Evolutionary conservation across 2,888 invertebrate species (phyloP), one percentile per base, ranked within the genome.

Genomic region (Protodeltote pygarga): DNA sequence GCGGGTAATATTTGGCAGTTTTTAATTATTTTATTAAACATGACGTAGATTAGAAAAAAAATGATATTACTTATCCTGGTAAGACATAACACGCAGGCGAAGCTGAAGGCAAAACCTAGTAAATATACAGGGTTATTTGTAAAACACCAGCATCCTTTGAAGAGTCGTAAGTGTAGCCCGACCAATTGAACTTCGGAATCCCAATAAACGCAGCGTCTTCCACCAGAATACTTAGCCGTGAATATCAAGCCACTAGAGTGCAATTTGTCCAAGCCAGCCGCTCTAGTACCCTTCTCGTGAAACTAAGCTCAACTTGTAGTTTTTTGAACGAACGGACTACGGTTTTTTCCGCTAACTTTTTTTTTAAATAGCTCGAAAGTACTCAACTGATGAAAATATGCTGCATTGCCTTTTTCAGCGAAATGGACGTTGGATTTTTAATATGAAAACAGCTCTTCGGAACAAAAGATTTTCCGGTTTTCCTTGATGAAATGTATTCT

Each of bases 261-360:
- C 83, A 88, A 86, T 88, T 86, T 83, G 85, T 85, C 84, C 82
- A 65, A 77, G 79, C 78, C 61, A 75, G 77, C 80, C 72, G 69
- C 73, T 63, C 64, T 65, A 86, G 85, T 66, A 71, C 78, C 65
- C 87, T 84, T 73, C 52, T 54, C 70, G 77, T 72, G 75, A 79
- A 78, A 82, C 81, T 81, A 82, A 83, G 81, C 84, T 81, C 70
- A 81, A 83, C 83, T 82, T 69, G 77, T 80, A 84, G 79, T 80
- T 81, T 73, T 71, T 75, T 73, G 70, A 77, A 75, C 71, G 71
- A 77, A 76, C 73, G 71, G 63, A 71, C 71, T 64, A 54, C 50
- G 57, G 59, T 72, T 77, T 74, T 73, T 74, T 74, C 37, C 31
- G 8, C 24, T 39, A 48, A 60, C 46, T 70, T 77, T 72, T 73